Evolutionary conservation across 2,113 vertebrate species (phyloP).

Genomic region (Ceratotherium simum): DNA sequence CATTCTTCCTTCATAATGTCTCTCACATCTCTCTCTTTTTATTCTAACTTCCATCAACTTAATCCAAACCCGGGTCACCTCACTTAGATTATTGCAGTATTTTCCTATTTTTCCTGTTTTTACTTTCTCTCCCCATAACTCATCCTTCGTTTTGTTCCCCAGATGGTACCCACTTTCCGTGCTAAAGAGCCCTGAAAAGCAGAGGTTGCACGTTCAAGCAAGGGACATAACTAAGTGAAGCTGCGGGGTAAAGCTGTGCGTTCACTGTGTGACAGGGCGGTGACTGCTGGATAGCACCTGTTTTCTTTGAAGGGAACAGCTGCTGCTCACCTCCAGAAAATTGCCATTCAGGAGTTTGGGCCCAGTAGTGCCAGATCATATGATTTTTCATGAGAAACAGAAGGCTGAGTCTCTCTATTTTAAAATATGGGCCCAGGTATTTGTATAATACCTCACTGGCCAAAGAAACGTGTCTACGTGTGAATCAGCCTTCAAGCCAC

Average conservation of each 20-base stretch:
- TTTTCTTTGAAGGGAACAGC: background rate
- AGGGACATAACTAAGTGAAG: fast-evolving
- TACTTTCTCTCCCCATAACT: background rate
- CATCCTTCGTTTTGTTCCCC: background rate
- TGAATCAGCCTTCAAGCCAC: background rate
- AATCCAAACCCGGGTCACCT: background rate
- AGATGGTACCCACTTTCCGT: background rate
- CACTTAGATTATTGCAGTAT: background rate
- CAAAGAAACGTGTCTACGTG: background rate
- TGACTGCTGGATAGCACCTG: fast-evolving
- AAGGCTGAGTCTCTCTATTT: background rate
- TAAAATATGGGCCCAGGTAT: background rate
- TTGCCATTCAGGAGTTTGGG: background rate
- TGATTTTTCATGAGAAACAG: background rate
- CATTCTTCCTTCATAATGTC: background rate
- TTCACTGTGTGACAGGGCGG: background rate
- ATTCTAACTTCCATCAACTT: background rate
- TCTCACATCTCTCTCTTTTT: background rate
- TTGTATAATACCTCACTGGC: background rate
- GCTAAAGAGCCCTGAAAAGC: too few relatives aligned
- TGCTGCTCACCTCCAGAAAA: background rate
- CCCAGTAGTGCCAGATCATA: background rate
- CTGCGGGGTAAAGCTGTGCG: background rate
- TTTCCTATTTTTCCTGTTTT: background rate
- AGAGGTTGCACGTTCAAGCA: background rate